A percentile compares a stretch with the other conserved stretches of the same genome.
phyloP scores from a whole-genome alignment of 2,888 invertebrate species.

The Drosophila merina region DNA sequence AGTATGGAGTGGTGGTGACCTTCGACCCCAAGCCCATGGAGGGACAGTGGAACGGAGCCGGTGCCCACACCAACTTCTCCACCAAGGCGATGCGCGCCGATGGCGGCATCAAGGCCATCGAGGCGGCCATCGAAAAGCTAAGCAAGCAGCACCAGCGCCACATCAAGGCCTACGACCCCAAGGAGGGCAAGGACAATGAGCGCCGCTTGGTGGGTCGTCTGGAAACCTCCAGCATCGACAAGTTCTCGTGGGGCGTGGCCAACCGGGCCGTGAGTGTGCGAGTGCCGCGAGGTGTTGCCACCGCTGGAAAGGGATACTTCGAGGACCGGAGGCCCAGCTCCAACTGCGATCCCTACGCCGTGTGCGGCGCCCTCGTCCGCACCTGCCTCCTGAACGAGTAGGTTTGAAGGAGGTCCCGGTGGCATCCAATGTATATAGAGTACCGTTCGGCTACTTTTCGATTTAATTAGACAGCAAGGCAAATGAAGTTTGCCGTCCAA shows the following conservation, averaged over 20 bases:
- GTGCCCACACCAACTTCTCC: conserved; percentile 96
- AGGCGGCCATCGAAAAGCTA: conserved; percentile 90
- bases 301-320: conserved; percentile 89
- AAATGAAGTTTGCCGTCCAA: conserved; percentile 39
- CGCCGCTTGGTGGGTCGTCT: conserved; percentile 90
- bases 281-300: conserved; percentile 89
- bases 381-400: conserved; percentile 81
- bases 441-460: conserved; percentile 30
- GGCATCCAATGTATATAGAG: conserved; percentile 33
- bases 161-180: conserved; percentile 91
- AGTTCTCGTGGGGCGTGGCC: conserved; percentile 88
- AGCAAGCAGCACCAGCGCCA: conserved; percentile 89
- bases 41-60: conserved; percentile 96
- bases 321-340: conserved; percentile 91
- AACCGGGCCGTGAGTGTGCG: conserved; percentile 89
- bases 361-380: conserved; percentile 87
- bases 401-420: background rate
- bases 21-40: conserved; percentile 88
- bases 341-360: conserved; percentile 90
- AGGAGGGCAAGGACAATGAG: conserved; percentile 90
- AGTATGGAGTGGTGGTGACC: conserved; percentile 86
- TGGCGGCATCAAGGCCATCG: conserved; percentile 88
- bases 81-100: conserved; percentile 92
- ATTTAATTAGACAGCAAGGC: conserved; percentile 31
- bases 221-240: conserved; percentile 88